Percentiles rank a stretch among this genome's conserved stretches.
Evolutionary conservation across 2,888 invertebrate species (phyloP).

Genomic region (Tanypteryx hageni): DNA sequence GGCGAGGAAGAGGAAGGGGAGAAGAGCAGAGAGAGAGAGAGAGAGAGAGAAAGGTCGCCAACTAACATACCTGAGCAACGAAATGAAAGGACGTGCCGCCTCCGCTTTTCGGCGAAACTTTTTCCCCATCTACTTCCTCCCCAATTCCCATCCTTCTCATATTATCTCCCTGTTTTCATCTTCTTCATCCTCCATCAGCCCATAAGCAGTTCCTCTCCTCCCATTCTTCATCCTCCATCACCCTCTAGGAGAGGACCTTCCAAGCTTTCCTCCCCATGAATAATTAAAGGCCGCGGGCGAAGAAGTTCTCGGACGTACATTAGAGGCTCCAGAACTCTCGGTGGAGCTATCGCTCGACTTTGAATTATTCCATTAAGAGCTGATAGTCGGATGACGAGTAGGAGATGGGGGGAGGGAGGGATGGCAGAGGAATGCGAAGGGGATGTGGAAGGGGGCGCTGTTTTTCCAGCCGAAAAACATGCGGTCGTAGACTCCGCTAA

Average conservation of each 20-base stretch:
- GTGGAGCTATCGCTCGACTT: conserved; percentile 53
- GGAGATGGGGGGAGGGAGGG: not conserved
- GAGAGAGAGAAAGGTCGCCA: not conserved
- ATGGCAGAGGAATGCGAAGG: not conserved
- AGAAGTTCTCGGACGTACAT: conserved; percentile 37
- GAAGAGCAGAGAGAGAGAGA: not conserved
- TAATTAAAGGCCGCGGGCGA: conserved; percentile 30
- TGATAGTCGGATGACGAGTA: conserved; percentile 35
- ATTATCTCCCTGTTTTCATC: not conserved
- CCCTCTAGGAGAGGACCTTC: conserved; percentile 15
- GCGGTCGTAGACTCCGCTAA: not conserved
- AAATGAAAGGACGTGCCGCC: conserved; percentile 1
- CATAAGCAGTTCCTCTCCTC: not conserved
- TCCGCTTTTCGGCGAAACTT: too few species aligned
- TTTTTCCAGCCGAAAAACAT: not conserved
- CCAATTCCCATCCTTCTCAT: not conserved
- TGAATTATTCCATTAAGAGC: conserved; percentile 58
- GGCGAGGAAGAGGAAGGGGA: too few species aligned
- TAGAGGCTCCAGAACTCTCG: conserved; percentile 49
- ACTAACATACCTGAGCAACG: not conserved
- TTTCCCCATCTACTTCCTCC: not conserved
- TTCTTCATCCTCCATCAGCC: not conserved
- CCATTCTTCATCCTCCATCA: not conserved
- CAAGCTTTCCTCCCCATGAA: conserved; percentile 32
- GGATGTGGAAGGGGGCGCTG: not conserved